Percentiles rank a stretch among this genome's conserved stretches.
These are phyloP conservation scores for Pseudopodoces humilis DNA, from an alignment of 2,113 vertebrate genomes.

Conservation along the genomic window DNA sequence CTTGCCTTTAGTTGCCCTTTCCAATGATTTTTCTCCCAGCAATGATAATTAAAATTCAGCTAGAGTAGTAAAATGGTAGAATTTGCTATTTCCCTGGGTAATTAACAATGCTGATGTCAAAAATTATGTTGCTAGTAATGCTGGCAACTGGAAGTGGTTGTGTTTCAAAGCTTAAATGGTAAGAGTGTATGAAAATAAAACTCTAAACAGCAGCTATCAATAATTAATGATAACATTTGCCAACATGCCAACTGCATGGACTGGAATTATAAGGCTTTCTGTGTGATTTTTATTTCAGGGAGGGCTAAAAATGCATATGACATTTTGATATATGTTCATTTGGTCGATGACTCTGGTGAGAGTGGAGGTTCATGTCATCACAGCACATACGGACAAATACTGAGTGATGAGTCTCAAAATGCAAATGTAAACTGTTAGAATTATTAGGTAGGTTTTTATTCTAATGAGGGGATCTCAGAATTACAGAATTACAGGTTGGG, in stretches of 20 bases:
- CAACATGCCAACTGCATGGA: not conserved
- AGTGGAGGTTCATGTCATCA: not conserved
- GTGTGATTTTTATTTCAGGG: not conserved
- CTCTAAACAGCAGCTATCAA: not conserved
- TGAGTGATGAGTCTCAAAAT: not conserved
- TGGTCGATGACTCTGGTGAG: not conserved
- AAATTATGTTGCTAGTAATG: not conserved
- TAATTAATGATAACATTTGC: not conserved
- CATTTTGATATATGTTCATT: not conserved
- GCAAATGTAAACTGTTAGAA: not conserved
- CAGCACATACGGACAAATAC: not conserved
- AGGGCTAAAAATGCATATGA: not conserved
- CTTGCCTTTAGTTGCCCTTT: constrained; percentile 6
- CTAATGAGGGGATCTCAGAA: not conserved
- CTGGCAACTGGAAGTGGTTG: not conserved
- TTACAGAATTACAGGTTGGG: not conserved
- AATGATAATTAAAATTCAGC: not conserved
- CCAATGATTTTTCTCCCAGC: not conserved
- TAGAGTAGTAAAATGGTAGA: not conserved
- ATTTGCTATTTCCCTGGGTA: not conserved
- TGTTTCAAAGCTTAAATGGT: not conserved
- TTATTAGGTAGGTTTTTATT: not conserved
- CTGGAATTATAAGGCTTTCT: not conserved
- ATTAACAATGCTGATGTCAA: not conserved
- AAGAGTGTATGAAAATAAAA: not conserved